phyloP scores from a whole-genome alignment of 2,113 vertebrate genomes.

The Oncorhynchus kisutch region DNA sequence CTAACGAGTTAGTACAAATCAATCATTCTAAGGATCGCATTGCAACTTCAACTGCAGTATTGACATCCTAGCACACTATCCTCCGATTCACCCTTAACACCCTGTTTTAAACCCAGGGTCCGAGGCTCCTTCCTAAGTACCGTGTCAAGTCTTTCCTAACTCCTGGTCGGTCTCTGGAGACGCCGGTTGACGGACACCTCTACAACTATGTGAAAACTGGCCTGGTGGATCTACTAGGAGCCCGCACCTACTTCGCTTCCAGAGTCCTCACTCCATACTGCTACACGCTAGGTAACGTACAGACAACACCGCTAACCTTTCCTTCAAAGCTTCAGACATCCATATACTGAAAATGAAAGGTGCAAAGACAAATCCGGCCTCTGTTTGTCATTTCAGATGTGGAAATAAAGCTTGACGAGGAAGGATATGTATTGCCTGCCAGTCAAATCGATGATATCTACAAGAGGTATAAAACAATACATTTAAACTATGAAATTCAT shows the following conservation, averaged over 20 bases:
- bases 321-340: no score
- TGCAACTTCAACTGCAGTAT: background rate
- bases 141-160: constrained; percentile 76
- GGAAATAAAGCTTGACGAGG: constrained; percentile 90
- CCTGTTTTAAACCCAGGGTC: constrained; percentile 71
- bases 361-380: background rate
- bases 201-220: constrained; percentile 77
- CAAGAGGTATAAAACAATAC: constrained; percentile 72
- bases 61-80: background rate
- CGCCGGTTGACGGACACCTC: constrained; percentile 72
- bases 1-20: background rate
- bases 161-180: constrained; percentile 73
- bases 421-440: constrained; percentile 83
- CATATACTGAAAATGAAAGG: no score
- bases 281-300: constrained; percentile 81
- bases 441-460: constrained; percentile 71
- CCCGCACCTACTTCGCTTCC: constrained; percentile 80
- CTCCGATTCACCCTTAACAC: background rate
- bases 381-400: constrained; percentile 74
- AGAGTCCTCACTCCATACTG: constrained; percentile 83
- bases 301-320: background rate
- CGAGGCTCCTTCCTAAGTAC: constrained; percentile 76
- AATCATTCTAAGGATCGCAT: background rate
- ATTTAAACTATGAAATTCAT: background rate
- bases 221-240: constrained; percentile 82